A percentile compares a stretch with the other conserved stretches of the same genome.
These are phyloP conservation scores for Datnioides undecimradiatus DNA, from an alignment of 2,113 vertebrate genomes.

Conservation along the genomic window DNA sequence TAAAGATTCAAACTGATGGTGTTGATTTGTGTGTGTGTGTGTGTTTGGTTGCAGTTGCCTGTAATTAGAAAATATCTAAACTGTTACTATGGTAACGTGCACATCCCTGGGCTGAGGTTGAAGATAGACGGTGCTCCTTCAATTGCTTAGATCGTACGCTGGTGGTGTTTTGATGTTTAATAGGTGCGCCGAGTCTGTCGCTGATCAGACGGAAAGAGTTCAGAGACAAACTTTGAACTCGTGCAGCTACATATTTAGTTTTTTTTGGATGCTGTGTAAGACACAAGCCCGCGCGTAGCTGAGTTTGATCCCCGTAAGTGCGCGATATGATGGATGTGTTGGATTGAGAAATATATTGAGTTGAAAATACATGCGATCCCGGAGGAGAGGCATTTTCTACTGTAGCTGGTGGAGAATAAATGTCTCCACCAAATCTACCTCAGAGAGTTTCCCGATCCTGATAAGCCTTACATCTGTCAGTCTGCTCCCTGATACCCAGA, in stretches of 20 bases:
- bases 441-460: conserved; percentile 53
- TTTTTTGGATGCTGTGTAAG: conserved; percentile 12
- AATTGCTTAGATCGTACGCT: conserved; percentile 1
- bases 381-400: conserved; percentile 45
- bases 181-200: conserved; percentile 1
- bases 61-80: conserved; percentile 65
- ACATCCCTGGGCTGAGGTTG: conserved; percentile 33
- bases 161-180: conserved; percentile 54
- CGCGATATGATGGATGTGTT: conserved; percentile 60
- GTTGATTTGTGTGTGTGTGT: not conserved
- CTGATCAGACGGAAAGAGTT: conserved; percentile 5
- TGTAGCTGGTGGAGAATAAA: conserved; percentile 61
- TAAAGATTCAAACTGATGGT: conserved; percentile 4
- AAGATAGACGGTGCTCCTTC: conserved; percentile 24
- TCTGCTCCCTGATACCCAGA: conserved; percentile 21
- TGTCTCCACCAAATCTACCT: conserved; percentile 60
- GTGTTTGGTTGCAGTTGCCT: conserved; percentile 8
- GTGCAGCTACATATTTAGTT: conserved; percentile 20
- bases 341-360: conserved; percentile 59
- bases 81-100: conserved; percentile 73
- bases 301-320: conserved; percentile 53
- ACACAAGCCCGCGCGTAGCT: conserved; percentile 31
- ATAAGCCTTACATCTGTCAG: conserved; percentile 59
- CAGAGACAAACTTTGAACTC: conserved; percentile 23
- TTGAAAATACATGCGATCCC: conserved; percentile 53